Percentiles rank a stretch among this genome's conserved stretches.
Conservation (phyloP, 2,113 vertebrate genomes). For the Corythaixoides concolor region DNA sequence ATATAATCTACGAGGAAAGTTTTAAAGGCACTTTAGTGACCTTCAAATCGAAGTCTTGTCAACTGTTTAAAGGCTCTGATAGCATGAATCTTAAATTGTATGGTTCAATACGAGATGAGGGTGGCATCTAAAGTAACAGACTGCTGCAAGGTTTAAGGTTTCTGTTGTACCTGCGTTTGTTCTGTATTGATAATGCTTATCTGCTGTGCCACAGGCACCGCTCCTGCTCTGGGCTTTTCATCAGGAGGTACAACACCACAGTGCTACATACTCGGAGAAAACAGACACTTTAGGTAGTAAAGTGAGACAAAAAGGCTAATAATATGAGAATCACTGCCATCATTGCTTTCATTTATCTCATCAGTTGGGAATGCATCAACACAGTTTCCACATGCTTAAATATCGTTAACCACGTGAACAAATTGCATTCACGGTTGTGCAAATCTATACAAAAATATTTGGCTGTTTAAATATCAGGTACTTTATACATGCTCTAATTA, state of each 20-base stretch:
- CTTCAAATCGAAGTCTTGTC: neutral
- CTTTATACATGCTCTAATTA: neutral
- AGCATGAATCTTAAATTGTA: neutral
- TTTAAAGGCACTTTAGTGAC: neutral
- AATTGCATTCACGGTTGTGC: neutral
- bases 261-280: neutral
- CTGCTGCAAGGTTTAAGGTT: neutral
- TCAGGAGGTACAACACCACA: neutral
- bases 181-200: neutral
- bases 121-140: neutral
- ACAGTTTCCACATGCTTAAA: neutral
- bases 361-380: neutral
- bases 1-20: neutral
- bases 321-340: neutral
- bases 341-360: neutral
- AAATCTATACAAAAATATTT: neutral
- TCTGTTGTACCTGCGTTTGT: neutral
- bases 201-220: neutral
- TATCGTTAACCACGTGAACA: rapidly evolving
- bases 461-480: neutral
- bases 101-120: neutral
- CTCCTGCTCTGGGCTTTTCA: neutral
- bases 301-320: neutral
- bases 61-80: neutral
- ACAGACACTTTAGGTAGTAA: neutral